These are phyloP conservation scores for Phrynocephalus guinanensis DNA, from an alignment of 2,797 vertebrate genomes.

Conservation along the genomic window DNA sequence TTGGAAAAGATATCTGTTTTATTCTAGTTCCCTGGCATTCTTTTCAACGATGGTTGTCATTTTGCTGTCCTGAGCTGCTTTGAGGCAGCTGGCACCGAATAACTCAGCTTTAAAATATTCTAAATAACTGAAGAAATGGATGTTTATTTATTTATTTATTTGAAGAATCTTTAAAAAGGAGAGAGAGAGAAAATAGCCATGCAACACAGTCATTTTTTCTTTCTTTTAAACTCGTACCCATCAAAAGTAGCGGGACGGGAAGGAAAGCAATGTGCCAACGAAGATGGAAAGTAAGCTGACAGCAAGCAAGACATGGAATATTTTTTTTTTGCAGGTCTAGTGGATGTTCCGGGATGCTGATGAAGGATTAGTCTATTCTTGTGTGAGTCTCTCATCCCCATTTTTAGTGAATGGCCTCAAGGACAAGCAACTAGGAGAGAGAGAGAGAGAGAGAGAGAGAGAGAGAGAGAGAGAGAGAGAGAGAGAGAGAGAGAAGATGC, in stretches of 20 bases:
- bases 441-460: not conserved
- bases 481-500: fast-evolving
- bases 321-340: not conserved
- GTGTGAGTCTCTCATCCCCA: not conserved
- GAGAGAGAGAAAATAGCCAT: not conserved
- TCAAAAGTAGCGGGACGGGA: too few species aligned
- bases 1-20: not conserved
- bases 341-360: not conserved
- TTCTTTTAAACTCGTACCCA: not conserved
- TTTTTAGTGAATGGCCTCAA: conserved; percentile 3
- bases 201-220: not conserved
- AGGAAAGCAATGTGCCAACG: not conserved
- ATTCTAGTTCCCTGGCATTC: not conserved
- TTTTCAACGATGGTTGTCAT: not conserved
- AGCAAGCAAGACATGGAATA: conserved; percentile 3
- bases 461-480: too few species aligned
- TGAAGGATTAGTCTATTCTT: conserved; percentile 10
- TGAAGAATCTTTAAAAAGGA: not conserved
- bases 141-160: not conserved
- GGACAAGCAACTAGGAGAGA: not conserved
- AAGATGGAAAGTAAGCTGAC: not conserved
- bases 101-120: not conserved
- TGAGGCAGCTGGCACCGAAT: not conserved
- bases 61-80: not conserved
- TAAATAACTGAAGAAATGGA: not conserved